Conservation (phyloP, 1,140 invertebrate genomes). For the Drosophila ananassae region DNA sequence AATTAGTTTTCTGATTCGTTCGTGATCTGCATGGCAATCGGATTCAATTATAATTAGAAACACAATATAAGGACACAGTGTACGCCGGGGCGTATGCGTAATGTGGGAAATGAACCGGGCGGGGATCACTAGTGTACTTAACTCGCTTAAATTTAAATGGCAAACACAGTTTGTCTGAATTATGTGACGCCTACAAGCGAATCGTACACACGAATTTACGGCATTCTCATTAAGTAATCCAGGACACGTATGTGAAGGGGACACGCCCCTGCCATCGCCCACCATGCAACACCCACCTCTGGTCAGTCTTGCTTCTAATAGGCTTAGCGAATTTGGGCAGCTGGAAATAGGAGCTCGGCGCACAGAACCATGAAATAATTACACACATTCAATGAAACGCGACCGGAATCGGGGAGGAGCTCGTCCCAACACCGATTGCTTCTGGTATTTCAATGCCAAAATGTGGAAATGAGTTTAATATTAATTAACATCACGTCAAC, state of each 20-base stretch:
- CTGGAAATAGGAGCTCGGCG: constrained; percentile 20
- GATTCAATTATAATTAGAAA: constrained; percentile 72
- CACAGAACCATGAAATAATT: constrained; percentile 68
- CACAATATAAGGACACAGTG: constrained; percentile 35
- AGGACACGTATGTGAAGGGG: constrained; percentile 47
- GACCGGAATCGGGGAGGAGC: constrained; percentile 51
- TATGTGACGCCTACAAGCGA: constrained; percentile 55
- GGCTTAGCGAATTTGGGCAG: constrained; percentile 51
- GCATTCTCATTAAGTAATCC: constrained; percentile 60
- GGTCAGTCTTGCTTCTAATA: constrained; percentile 15
- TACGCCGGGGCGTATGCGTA: constrained; percentile 62
- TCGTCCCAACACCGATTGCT: constrained; percentile 29
- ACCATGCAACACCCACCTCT: not conserved
- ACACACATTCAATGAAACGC: constrained; percentile 75
- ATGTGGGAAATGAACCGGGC: constrained; percentile 41
- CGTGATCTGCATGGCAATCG: constrained; percentile 60
- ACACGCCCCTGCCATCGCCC: not conserved
- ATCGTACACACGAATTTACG: constrained; percentile 56
- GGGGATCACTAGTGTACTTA: constrained; percentile 39
- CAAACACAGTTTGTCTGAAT: constrained; percentile 72
- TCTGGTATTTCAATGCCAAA: constrained; percentile 67
- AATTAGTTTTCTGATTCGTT: constrained; percentile 64
- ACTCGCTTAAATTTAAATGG: constrained; percentile 74
- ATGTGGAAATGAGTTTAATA: constrained; percentile 75
- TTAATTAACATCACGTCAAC: constrained; percentile 72